These are phyloP conservation scores for Blastomussa wellsi DNA, from an alignment of 92 coral and sea anemone genomes.

Conservation along the genomic window DNA sequence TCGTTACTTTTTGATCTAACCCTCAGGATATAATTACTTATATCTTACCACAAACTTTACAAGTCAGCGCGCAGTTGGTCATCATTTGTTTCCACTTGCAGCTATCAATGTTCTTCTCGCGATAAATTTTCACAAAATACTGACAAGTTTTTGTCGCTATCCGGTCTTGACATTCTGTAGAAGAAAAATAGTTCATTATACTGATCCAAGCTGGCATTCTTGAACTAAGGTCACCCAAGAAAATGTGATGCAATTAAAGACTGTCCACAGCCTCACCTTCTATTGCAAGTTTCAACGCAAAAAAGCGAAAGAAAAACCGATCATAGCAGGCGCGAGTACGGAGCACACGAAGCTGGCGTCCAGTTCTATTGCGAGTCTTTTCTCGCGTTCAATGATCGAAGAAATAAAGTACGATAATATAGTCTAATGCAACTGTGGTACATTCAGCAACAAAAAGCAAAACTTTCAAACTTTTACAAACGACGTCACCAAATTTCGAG, in stretches of 20 bases:
- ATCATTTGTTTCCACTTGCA: constrained; percentile 36
- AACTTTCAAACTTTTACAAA: background rate
- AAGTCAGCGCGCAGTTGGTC: constrained; percentile 32
- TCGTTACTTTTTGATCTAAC: background rate
- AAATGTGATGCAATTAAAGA: no score
- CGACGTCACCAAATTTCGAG: background rate
- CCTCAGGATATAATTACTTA: background rate
- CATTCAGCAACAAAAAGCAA: background rate
- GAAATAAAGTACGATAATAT: no score
- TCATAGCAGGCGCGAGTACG: no score
- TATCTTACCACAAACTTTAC: constrained; percentile 39
- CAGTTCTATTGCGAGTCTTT: no score
- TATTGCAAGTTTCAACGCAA: no score
- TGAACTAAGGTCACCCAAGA: background rate
- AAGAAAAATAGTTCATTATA: no score
- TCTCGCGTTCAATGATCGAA: no score
- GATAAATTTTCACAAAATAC: constrained; percentile 27
- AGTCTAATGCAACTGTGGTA: background rate
- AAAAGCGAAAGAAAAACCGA: no score
- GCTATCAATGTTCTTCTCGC: constrained; percentile 13
- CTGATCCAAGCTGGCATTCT: background rate
- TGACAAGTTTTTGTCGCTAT: constrained; percentile 25
- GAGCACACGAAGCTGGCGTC: no score
- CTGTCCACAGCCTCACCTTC: no score
- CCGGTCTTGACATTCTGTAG: constrained; percentile 19